Base-by-base conservation (phyloP, 2,113 vertebrate species). In the Chaetodon auriga region DNA sequence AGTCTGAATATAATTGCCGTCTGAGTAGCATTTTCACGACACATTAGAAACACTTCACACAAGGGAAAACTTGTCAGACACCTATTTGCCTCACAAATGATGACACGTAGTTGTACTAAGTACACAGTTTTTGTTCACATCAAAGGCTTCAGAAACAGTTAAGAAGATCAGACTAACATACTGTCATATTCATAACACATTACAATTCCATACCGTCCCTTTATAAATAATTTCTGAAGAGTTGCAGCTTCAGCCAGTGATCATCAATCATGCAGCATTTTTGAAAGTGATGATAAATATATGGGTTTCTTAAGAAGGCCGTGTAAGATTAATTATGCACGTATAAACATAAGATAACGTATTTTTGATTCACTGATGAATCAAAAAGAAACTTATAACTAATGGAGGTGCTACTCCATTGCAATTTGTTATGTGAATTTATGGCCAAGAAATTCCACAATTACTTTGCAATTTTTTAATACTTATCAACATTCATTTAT, bases 311-410 rank as follows among this genome's bases (percentile, higher is more conserved):
- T 65, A 23, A 84, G 16, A 79, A 65, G 5, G 14, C 12, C 21
- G 61, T 41, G 23, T 53, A 58, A 64, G 61, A 84, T 68, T 25
- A 60, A 82, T 71, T 73, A 23, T 79, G 6, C 61, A 68, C 43
- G 35, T 35, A 36, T 68, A 49, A 58, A 51, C 41, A 76, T 53
- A 35, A 45, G 48, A 82, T 63, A 70, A 45, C 13, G 13, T 18
- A 18, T 23, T 46, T 2, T 0, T 53, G 30, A 64, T 51, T 72
- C 23, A 38, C 16, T 68, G 7, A 41, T 75, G 51, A 48, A 15
- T 61, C 72, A 65, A 43, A 43, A 64, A 51, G 11, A 63, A 62
- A 82, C 23, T 19, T 68, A 7, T 3, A 55, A 25, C 11, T 35
- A 65, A 68, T 25, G 5, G 71, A 43, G 53, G 63, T 61, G 15